Conservation (phyloP, 2,113 vertebrate species). For the Proteles cristata region DNA sequence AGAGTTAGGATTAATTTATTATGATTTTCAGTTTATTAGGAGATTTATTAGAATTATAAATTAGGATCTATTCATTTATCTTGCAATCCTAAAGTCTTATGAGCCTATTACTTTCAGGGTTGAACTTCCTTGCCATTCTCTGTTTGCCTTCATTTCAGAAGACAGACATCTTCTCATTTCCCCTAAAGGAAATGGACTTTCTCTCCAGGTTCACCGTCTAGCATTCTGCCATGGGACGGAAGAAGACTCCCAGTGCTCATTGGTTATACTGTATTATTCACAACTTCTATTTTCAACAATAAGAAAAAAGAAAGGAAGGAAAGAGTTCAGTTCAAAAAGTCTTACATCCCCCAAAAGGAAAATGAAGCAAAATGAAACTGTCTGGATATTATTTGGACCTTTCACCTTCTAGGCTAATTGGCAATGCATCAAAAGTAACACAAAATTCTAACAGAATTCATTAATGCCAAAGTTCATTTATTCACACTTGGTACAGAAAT, state of each 20-base stretch:
- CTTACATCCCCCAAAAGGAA: conserved; percentile 14
- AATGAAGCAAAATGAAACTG: conserved; percentile 22
- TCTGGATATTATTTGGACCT: not conserved
- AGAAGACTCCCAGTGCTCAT: not conserved
- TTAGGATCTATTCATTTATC: not conserved
- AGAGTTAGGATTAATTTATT: not conserved
- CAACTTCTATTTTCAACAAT: conserved; percentile 22
- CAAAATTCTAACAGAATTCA: conserved; percentile 46
- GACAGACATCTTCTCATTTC: not conserved
- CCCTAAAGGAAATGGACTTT: not conserved
- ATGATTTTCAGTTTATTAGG: not conserved
- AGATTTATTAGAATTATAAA: not conserved
- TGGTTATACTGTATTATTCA: not conserved
- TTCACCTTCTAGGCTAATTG: conserved; percentile 50
- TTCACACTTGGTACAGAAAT: not conserved
- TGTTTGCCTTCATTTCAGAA: not conserved
- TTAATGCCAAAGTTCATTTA: conserved; percentile 37
- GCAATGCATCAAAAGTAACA: not conserved
- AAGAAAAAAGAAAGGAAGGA: not conserved
- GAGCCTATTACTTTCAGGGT: not conserved
- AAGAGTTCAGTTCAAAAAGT: not conserved
- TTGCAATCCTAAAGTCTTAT: not conserved
- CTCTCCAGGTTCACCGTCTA: not conserved
- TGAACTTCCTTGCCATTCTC: not conserved
- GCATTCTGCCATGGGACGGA: not conserved